phyloP scores from a whole-genome alignment of 2,113 vertebrate species.

The Sapajus apella region DNA sequence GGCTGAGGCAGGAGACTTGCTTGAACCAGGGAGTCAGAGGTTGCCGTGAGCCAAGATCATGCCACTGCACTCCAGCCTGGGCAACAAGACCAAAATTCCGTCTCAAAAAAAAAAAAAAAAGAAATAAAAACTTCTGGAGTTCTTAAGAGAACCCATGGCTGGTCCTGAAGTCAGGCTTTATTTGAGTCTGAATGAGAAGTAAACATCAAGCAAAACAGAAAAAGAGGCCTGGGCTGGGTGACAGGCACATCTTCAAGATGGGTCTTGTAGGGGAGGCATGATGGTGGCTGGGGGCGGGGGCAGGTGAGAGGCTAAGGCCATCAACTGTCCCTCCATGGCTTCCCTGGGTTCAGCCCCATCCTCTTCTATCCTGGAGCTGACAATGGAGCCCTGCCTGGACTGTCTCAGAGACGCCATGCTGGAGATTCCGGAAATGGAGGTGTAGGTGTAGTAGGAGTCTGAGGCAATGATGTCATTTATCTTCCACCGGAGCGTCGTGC shows the following conservation, averaged over 20 bases:
- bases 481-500: slow-evolving; percentile 23
- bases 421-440: background rate
- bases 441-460: slow-evolving; percentile 1
- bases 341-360: background rate
- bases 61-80: too few species aligned
- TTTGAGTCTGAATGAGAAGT: background rate
- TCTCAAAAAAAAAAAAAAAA: too few species aligned
- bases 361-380: accelerated
- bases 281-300: background rate
- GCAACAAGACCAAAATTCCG: too few species aligned
- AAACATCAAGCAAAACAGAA: background rate
- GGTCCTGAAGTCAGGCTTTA: slow-evolving; percentile 25
- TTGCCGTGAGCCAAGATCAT: too few species aligned
- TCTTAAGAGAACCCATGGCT: background rate
- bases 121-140: background rate
- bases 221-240: background rate
- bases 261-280: background rate
- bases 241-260: background rate
- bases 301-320: background rate
- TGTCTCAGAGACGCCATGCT: accelerated
- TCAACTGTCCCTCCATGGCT: accelerated
- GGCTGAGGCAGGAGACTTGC: too few species aligned
- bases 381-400: accelerated
- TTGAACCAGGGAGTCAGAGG: too few species aligned
- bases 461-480: slow-evolving; percentile 37